Percentiles rank a stretch among this genome's conserved stretches.
These are phyloP conservation scores for Lapara coniferarum DNA, from an alignment of 2,888 invertebrate genomes.

Conservation along the genomic window DNA sequence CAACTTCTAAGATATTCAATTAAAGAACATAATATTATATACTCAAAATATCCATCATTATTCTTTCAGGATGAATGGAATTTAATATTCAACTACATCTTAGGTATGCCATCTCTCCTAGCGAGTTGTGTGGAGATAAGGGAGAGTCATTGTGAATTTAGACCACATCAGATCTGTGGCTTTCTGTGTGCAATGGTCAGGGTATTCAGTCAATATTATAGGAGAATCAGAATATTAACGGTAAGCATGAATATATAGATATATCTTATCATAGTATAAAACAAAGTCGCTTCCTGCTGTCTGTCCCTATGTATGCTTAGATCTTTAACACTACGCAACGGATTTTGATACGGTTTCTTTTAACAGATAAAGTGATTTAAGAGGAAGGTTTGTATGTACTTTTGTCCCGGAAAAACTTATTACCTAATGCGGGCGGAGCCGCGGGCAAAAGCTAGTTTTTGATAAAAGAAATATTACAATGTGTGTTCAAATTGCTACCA, in stretches of 20 bases:
- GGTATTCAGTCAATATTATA: conserved; percentile 89
- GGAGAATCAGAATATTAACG: conserved; percentile 86
- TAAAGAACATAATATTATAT: not conserved
- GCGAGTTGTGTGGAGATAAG: conserved; percentile 76
- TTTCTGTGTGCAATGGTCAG: conserved; percentile 86
- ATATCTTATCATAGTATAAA: no score
- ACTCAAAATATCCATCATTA: conserved; percentile 10
- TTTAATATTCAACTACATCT: conserved; percentile 86
- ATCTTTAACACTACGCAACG: no score
- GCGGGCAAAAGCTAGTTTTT: no score
- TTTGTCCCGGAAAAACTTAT: no score
- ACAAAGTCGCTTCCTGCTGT: no score
- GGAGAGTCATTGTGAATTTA: conserved; percentile 77
- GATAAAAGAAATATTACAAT: no score
- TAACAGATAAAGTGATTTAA: no score
- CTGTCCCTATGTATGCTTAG: no score
- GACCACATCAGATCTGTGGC: conserved; percentile 86
- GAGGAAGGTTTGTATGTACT: no score
- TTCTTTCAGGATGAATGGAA: conserved; percentile 90
- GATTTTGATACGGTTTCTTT: no score
- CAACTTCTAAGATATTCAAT: not conserved
- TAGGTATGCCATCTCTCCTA: conserved; percentile 86
- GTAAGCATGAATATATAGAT: conserved; percentile 71
- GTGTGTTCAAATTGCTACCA: not conserved
- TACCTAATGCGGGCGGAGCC: no score